phyloP scores from a whole-genome alignment of 2,888 invertebrate species.

The Agrochola litura region DNA sequence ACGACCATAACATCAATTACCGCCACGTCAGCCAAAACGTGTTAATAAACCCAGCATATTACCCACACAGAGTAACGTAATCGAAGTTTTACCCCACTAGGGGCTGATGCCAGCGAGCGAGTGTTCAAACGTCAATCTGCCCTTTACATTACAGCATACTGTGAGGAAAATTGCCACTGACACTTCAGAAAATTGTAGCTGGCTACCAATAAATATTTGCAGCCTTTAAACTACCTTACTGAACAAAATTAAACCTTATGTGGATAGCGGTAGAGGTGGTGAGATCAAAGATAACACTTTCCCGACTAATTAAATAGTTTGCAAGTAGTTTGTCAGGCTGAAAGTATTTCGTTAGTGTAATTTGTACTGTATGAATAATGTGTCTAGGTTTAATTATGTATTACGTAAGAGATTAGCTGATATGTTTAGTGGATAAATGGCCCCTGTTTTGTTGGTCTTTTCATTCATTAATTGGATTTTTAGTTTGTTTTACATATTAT shows the following conservation, averaged over 20 bases:
- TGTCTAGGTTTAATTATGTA: constrained; percentile 49
- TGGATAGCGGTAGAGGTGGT: background rate
- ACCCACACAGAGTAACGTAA: constrained; percentile 45
- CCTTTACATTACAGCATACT: constrained; percentile 63
- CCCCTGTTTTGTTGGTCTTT: constrained; percentile 30
- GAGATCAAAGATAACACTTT: constrained; percentile 21
- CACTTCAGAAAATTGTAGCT: constrained; percentile 72
- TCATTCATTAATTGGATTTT: constrained; percentile 16
- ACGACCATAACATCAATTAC: constrained; percentile 33
- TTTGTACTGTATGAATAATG: constrained; percentile 62
- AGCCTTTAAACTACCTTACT: background rate
- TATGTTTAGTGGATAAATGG: constrained; percentile 28
- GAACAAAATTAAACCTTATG: constrained; percentile 31
- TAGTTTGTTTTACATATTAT: background rate
- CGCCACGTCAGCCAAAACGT: constrained; percentile 38
- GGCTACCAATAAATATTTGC: constrained; percentile 58
- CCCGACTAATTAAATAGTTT: constrained; percentile 61
- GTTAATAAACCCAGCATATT: constrained; percentile 48
- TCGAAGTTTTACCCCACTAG: constrained; percentile 58
- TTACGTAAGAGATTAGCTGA: constrained; percentile 49
- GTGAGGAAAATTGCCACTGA: constrained; percentile 70
- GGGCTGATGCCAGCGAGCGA: constrained; percentile 42
- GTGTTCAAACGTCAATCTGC: constrained; percentile 65
- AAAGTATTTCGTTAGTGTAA: constrained; percentile 64
- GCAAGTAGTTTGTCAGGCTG: constrained; percentile 58